Evolutionary conservation across 2,113 vertebrate genomes (phyloP), one percentile per base, ranked within the genome.

Genomic region (Sinocyclocheilus rhinocerous): DNA sequence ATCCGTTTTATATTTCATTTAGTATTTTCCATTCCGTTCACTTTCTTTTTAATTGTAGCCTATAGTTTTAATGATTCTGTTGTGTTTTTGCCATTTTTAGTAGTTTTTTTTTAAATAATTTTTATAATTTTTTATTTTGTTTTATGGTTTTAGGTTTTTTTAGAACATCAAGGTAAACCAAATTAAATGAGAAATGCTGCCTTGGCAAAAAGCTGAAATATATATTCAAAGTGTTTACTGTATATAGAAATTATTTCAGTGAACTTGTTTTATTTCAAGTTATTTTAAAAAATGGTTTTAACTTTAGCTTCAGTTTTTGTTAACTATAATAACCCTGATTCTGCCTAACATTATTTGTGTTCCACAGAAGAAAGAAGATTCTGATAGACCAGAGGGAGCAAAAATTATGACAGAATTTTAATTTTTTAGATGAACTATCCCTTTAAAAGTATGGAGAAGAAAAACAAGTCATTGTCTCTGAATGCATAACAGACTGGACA

Each of bases 401-500:
- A 24, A 50, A 76, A 76, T 48, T 2, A 45, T 15, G n/a, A 26
- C n/a, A 24, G 26, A 55, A 55, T 24, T 36, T 12, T 61, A 12
- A 24, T 36, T 24, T 80, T 33, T 29, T 80, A 24, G 9, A 63
- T n/a, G 1, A 42, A 80, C 22, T 63, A n/a, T 59, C 77, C 55
- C 77, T 80, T 80, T 39, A 42, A 63, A 61, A 4, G 4, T n/a
- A 61, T 55, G 33, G 48, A 15, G 73, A 22, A 77, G 45, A 55
- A 55, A 77, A 77, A 20, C 50, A 50, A 55, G 48, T 52, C 63
- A 86, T 59, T 75, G 59, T 84, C 57, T 88, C 76, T 42, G 84
- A 73, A 84, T 84, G 80, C 76, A 13, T 76, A 65, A 76, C 52
- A 70, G 70, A 82, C 72, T 76, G 72, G 84, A 61, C 80, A 77